These are phyloP conservation scores for Pseudopodoces humilis DNA, from an alignment of 2,113 vertebrate species.

Conservation along the genomic window DNA sequence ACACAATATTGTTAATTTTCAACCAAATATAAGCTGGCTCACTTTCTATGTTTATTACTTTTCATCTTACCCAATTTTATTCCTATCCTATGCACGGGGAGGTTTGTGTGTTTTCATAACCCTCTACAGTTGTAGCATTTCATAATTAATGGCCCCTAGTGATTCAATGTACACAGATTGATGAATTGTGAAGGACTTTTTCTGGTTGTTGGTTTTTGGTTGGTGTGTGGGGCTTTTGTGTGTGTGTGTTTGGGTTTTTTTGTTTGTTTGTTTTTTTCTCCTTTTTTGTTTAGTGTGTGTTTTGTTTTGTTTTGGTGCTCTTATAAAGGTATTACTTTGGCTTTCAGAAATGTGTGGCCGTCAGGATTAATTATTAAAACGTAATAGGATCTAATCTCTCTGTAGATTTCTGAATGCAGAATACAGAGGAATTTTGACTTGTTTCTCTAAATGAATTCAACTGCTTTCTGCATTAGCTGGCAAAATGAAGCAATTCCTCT, in stretches of 20 bases:
- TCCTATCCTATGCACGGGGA: background rate
- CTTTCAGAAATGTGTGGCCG: background rate
- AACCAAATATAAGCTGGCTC: background rate
- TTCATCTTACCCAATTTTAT: background rate
- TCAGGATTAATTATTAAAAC: constrained; percentile 3
- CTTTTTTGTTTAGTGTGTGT: background rate
- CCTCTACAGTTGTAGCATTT: background rate
- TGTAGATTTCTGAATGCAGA: background rate
- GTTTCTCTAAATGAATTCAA: background rate
- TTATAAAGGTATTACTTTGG: background rate
- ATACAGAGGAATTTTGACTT: background rate
- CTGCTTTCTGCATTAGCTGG: background rate
- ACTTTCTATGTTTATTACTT: background rate
- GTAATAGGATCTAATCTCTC: background rate
- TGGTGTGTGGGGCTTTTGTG: background rate
- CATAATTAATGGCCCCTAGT: background rate
- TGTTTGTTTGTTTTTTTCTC: background rate
- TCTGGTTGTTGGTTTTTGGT: background rate
- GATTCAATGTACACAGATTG: background rate
- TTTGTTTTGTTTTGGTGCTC: background rate
- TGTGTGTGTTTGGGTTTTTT: background rate
- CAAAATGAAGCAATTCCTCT: background rate
- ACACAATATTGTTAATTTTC: background rate
- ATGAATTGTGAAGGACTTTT: background rate
- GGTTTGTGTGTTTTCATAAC: background rate